Conservation (phyloP, 2,888 invertebrate species). For the Chymomyza fuscimana region DNA sequence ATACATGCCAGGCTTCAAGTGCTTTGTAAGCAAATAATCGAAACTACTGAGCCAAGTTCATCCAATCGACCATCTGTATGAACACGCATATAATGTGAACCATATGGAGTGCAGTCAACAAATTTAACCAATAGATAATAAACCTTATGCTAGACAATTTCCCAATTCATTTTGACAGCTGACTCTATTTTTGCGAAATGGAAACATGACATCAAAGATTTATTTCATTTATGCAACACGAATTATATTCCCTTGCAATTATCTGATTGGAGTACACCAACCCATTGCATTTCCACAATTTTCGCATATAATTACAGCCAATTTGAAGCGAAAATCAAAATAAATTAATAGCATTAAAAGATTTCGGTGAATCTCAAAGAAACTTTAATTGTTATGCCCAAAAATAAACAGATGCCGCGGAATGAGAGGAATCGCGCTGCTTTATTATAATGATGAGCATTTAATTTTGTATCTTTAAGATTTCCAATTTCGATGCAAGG, state of each 20-base stretch:
- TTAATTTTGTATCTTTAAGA: slow-evolving; percentile 53
- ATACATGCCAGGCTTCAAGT: no score
- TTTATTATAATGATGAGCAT: slow-evolving; percentile 42
- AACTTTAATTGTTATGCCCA: slow-evolving; percentile 10
- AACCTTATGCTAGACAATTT: no score
- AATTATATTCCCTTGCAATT: not conserved
- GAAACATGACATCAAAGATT: no score
- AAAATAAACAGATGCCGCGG: slow-evolving; percentile 3
- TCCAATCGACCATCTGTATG: no score
- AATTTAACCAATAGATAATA: no score
- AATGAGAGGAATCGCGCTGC: not conserved
- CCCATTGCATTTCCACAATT: slow-evolving; percentile 8
- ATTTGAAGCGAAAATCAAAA: slow-evolving; percentile 40
- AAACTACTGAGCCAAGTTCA: no score
- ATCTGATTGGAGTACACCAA: not conserved
- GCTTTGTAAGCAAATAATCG: no score
- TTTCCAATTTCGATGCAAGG: slow-evolving; percentile 58
- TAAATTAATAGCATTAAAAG: slow-evolving; percentile 62
- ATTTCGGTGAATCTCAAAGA: slow-evolving; percentile 52
- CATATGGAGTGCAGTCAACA: no score
- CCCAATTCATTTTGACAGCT: no score
- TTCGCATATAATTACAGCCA: not conserved
- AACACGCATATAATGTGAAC: no score
- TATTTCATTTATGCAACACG: not conserved
- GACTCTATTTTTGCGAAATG: no score